phyloP scores from a whole-genome alignment of 2,888 invertebrate species.

The Notocelia uddmanniana region DNA sequence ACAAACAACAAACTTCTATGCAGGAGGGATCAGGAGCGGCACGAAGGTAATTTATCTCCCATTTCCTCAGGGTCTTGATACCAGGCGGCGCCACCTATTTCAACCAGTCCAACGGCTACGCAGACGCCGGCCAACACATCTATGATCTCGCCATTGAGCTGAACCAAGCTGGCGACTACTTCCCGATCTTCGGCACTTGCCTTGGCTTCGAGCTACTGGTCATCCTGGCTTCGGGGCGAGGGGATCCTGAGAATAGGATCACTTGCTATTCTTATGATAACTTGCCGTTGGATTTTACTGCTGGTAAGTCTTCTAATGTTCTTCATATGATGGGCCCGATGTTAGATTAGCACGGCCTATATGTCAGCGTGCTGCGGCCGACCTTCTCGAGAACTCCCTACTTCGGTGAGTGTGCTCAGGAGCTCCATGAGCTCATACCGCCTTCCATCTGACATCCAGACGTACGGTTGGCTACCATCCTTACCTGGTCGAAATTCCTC shows the following conservation, averaged over 20 bases:
- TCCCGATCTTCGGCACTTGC: constrained; percentile 96
- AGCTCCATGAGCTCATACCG: too few relatives aligned
- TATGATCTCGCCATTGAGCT: constrained; percentile 88
- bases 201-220: constrained; percentile 94
- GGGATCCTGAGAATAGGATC: constrained; percentile 84
- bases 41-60: too few relatives aligned
- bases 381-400: too few relatives aligned
- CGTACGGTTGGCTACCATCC: too few relatives aligned
- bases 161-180: constrained; percentile 90
- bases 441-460: too few relatives aligned
- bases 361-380: too few relatives aligned
- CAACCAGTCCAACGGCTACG: constrained; percentile 89
- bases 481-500: too few relatives aligned
- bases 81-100: constrained; percentile 93
- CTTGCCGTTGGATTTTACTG: constrained; percentile 88
- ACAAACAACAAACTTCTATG: too few relatives aligned
- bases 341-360: too few relatives aligned
- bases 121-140: constrained; percentile 90
- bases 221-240: constrained; percentile 84
- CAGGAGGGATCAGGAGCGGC: too few relatives aligned
- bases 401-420: too few relatives aligned
- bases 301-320: constrained; percentile 75
- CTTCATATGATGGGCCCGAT: not conserved
- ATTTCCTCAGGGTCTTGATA: constrained; percentile 89
- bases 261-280: constrained; percentile 87